Percentiles rank a stretch among this genome's conserved stretches.
phyloP scores from a whole-genome alignment of 2,888 invertebrate genomes.

The Dioctria linearis region DNA sequence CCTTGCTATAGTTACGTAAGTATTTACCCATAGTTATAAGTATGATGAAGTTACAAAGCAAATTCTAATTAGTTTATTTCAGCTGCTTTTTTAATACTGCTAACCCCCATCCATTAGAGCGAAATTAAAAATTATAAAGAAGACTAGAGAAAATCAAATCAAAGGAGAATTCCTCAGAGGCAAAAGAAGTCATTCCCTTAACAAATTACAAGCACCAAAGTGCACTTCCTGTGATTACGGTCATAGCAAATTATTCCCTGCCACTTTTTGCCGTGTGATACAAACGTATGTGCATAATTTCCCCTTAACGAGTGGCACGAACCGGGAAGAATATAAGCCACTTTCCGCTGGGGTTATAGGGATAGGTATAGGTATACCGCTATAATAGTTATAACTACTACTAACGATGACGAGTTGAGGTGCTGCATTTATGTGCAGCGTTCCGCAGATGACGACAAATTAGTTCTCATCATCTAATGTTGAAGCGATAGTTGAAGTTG shows the following conservation, averaged over 20 bases:
- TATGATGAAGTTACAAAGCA: neutral
- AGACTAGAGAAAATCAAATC: conserved; percentile 16
- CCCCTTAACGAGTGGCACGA: no score
- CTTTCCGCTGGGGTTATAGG: no score
- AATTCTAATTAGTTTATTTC: conserved; percentile 19
- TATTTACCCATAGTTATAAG: no score
- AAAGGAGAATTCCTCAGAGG: neutral
- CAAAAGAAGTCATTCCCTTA: neutral
- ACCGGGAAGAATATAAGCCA: no score
- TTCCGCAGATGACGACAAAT: no score
- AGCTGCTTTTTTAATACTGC: neutral
- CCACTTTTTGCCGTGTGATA: neutral
- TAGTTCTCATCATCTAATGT: no score
- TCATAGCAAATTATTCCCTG: conserved; percentile 9
- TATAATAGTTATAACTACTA: no score
- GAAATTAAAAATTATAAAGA: conserved; percentile 17
- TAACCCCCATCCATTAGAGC: conserved; percentile 21
- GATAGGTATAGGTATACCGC: no score
- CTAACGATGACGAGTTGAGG: no score
- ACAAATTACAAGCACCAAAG: conserved; percentile 15
- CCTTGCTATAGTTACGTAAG: no score
- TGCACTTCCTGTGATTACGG: conserved; percentile 44
- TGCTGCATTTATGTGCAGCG: no score
- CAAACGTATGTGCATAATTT: conserved; percentile 2
- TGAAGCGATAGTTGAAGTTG: neutral